Conservation (phyloP, 1,140 invertebrate species). For the Drosophila ogumai region DNA sequence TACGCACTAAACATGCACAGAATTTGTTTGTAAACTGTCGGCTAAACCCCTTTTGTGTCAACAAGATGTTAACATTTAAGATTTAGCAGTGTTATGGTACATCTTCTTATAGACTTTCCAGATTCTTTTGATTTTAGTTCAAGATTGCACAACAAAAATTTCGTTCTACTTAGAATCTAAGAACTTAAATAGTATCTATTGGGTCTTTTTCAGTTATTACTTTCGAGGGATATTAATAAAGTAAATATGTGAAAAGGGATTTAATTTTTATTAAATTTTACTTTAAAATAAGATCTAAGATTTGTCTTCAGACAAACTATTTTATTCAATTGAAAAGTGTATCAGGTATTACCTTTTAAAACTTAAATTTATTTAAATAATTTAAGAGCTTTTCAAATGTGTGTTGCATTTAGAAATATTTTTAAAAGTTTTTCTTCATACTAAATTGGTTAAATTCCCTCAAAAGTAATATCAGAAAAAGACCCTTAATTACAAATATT, state of each 20-base stretch:
- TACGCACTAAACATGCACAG: constrained; percentile 70
- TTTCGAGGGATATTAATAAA: neutral
- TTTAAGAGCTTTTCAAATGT: neutral
- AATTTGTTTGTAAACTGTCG: constrained; percentile 21
- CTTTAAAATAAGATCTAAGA: too few species aligned
- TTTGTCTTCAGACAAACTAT: too few species aligned
- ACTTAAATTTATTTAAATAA: neutral
- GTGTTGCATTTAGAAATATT: neutral
- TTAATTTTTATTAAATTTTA: too few species aligned
- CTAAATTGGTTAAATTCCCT: neutral
- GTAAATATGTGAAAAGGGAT: neutral
- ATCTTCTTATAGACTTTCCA: constrained; percentile 20
- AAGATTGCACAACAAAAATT: constrained; percentile 52
- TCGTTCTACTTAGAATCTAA: constrained; percentile 38
- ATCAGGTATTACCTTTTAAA: too few species aligned
- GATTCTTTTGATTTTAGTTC: constrained; percentile 36
- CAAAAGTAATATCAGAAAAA: neutral
- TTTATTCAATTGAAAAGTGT: too few species aligned
- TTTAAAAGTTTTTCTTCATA: neutral
- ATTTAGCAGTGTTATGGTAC: constrained; percentile 29
- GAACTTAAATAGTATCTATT: constrained; percentile 21
- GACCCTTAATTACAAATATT: neutral
- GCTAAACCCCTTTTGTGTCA: constrained; percentile 11
- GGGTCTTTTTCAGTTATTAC: neutral
- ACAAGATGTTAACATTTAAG: constrained; percentile 3